Evolutionary conservation across 35 echinoderm and acorn worm species (phyloP).

Genomic region (Diadema setosum): DNA sequence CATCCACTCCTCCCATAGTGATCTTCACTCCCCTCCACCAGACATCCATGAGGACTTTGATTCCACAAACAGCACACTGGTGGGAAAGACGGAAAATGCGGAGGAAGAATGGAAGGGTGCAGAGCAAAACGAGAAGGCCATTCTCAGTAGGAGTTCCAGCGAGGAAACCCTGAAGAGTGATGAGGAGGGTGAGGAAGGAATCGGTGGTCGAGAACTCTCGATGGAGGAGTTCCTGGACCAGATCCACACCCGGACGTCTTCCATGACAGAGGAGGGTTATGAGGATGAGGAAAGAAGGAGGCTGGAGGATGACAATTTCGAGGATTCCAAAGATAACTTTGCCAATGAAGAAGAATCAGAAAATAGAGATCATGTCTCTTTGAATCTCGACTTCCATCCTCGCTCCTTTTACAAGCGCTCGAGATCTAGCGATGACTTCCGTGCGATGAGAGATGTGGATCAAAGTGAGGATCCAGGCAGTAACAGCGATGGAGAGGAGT

Average conservation of each 20-base stretch:
- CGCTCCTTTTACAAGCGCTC: slow-evolving; percentile 15
- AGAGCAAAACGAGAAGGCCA: slow-evolving; percentile 56
- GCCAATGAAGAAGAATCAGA: slow-evolving; percentile 22
- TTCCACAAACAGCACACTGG: slow-evolving; percentile 45
- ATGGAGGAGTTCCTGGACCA: slow-evolving; percentile 86
- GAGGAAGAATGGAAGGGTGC: slow-evolving; percentile 35
- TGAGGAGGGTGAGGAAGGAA: slow-evolving; percentile 40
- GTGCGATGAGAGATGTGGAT: slow-evolving; percentile 21
- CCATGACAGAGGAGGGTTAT: background rate
- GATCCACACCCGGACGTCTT: slow-evolving; percentile 37
- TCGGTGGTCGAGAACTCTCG: slow-evolving; percentile 35
- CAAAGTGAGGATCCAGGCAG: slow-evolving; percentile 3
- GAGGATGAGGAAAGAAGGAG: slow-evolving; percentile 8
- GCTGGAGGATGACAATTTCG: slow-evolving; percentile 1
- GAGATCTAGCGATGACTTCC: slow-evolving; percentile 69
- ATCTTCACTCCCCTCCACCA: slow-evolving; percentile 2
- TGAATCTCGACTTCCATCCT: slow-evolving; percentile 1
- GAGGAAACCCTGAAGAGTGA: slow-evolving; percentile 76
- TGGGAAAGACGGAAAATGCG: slow-evolving; percentile 39
- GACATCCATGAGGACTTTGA: slow-evolving; percentile 49
- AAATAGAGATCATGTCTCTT: background rate
- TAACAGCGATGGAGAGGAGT: slow-evolving; percentile 20
- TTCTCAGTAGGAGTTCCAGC: slow-evolving; percentile 66
- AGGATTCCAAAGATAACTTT: background rate
- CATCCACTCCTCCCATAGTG: slow-evolving; percentile 54